Evolutionary conservation across 2,113 vertebrate genomes (phyloP), one percentile per base, ranked within the genome.

Genomic region (Eptatretus burgeri): DNA sequence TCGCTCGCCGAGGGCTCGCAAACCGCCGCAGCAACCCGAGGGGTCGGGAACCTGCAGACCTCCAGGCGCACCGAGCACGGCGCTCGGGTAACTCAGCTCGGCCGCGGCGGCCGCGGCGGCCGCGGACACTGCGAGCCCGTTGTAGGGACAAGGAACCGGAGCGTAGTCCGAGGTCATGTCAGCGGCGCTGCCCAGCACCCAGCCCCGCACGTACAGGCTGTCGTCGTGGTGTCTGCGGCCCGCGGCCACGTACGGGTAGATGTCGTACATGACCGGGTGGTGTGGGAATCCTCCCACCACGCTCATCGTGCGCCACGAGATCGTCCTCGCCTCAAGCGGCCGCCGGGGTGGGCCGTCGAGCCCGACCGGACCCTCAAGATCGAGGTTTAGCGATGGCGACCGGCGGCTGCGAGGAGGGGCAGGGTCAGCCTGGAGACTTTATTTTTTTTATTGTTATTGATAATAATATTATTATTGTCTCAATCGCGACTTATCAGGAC

Each of bases 191-290:
- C 56, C 56, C n/a, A 60, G 56, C 56, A 60, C 56, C 56, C 56
- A 60, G 56, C 56, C 56, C n/a, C 56, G 56, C n/a, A 60, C n/a
- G 56, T 60, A 60, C n/a, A 60, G 56, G 56, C 56, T 60, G 9
- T 60, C 56, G 56, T 60, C 56, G 12, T 60, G 56, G 56, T 60
- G 56, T n/a, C 56, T n/a, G 56, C 56, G 56, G 11, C 56, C 56
- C n/a, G 56, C 56, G 56, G 56, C 56, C 56, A 60, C 56, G 56
- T 20, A 60, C n/a, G 56, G 56, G 56, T 60, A 60, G 56, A 60
- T n/a, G 56, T 60, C 56, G 56, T 60, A 60, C 56, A 60, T 60
- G 56, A 60, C 56, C 56, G 56, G 56, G 56, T 60, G 56, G 56
- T 60, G 56, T 11, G 56, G 56, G 56, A 17, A 60, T n/a, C 56